Conservation (phyloP, 1,140 invertebrate species). For the Apis cerana region DNA sequence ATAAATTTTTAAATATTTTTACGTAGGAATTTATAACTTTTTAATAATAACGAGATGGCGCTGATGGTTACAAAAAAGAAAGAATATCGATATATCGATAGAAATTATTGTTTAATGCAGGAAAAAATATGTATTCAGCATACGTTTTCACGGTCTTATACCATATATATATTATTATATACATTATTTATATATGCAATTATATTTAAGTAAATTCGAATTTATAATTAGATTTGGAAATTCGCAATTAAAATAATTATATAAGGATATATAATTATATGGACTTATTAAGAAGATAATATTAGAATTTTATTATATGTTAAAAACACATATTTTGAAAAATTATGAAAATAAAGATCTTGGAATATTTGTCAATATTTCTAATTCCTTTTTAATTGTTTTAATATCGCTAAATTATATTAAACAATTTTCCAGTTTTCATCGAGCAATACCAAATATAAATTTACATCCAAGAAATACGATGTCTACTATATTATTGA, state of each 20-base stretch:
- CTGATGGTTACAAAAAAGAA: background rate
- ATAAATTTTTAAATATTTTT: background rate
- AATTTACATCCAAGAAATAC: background rate
- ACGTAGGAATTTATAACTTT: background rate
- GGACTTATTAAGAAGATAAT: background rate
- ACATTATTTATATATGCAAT: background rate
- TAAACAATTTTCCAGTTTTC: background rate
- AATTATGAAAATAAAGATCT: background rate
- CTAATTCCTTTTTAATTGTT: background rate
- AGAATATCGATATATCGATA: background rate
- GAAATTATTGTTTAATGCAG: background rate
- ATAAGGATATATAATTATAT: background rate
- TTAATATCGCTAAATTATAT: background rate
- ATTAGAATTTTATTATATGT: background rate
- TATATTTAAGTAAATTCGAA: background rate
- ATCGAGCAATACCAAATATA: background rate
- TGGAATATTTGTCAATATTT: background rate
- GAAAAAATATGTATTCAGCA: background rate
- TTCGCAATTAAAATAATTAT: background rate
- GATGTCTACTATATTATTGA: conserved; percentile 19
- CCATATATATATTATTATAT: background rate
- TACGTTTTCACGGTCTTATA: background rate
- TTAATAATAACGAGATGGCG: background rate
- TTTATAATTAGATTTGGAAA: background rate
- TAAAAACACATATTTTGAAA: background rate